A percentile compares a stretch with the other conserved stretches of the same genome.
These are phyloP conservation scores for Drosophila eohydei DNA, from an alignment of 2,888 invertebrate genomes.

Conservation along the genomic window DNA sequence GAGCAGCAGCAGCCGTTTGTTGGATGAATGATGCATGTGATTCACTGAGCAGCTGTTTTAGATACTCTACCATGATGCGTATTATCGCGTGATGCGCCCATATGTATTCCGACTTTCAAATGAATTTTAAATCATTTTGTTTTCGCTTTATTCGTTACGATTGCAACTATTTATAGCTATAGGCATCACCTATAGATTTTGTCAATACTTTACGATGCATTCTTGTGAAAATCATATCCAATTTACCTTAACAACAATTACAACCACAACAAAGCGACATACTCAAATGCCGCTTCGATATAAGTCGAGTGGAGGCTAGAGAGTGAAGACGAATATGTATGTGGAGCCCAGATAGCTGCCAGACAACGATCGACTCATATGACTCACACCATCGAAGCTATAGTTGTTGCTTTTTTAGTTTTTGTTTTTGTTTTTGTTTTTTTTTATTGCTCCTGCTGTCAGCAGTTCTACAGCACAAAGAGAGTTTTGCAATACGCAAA, in stretches of 20 bases:
- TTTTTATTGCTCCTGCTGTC: constrained; percentile 45
- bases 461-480: constrained; percentile 57
- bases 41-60: constrained; percentile 53
- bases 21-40: constrained; percentile 39
- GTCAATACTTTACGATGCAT: constrained; percentile 27
- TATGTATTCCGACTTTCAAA: constrained; percentile 27
- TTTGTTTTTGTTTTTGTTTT: constrained; percentile 20
- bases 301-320: not conserved
- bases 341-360: constrained; percentile 19
- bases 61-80: constrained; percentile 19
- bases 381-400: constrained; percentile 44
- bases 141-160: constrained; percentile 11
- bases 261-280: constrained; percentile 44
- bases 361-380: constrained; percentile 54
- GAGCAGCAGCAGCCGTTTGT: constrained; percentile 1
- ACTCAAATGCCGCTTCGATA: constrained; percentile 37
- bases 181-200: constrained; percentile 48
- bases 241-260: constrained; percentile 31
- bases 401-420: constrained; percentile 49
- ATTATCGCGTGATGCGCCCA: constrained; percentile 8
- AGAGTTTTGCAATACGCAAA: constrained; percentile 65
- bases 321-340: not conserved
- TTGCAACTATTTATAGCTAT: constrained; percentile 52
- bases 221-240: constrained; percentile 47
- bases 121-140: constrained; percentile 18